Evolutionary conservation across 2,113 vertebrate species (phyloP), one percentile per base, ranked within the genome.

Genomic region (Promerops cafer): DNA sequence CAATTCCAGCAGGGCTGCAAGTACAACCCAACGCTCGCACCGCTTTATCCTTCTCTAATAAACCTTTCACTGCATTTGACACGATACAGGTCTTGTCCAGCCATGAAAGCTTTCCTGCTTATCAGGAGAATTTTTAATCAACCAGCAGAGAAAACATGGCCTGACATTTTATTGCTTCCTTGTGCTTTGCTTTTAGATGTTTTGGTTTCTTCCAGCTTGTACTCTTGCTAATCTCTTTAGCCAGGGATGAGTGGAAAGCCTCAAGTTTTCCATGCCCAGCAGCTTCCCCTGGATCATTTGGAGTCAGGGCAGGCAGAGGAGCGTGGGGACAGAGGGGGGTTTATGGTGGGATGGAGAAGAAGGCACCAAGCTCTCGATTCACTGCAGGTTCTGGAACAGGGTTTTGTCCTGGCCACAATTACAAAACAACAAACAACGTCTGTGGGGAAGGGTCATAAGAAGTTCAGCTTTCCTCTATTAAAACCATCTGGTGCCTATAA

Each of bases 401-500:
- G 79, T 83, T 97, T 92, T 90, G 81, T 91, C 93, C 95, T 72
- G 94, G 90, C 91, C 93, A 76, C 83, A 93, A 91, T 84, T 82
- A 90, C 93, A 95, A 95, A 97, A 93, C 94, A 94, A 95, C 91
- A 97, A 97, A 95, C 92, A 96, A 64, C 13, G 96, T 96, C 95
- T 95, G 94, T 93, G 85, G 89, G 84, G 94, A 93, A 96, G 91
- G 92, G 92, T 95, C 94, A 94, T 52, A 94, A 95, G 89, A 90
- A 96, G 94, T 92, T 97, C 90, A 96, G 96, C 90, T 96, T 94
- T 96, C 93, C 76, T 95, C 92, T 94, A 96, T 96, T 96, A 92
- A 96, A 96, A 96, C 96, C 96, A 97, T 96, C 95, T 96, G 96
- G 92, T 18, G 92, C 90, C 94, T 90, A 96, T 95, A 83, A 97